Evolutionary conservation across 1,140 invertebrate species (phyloP), one percentile per base, ranked within the genome.

Genomic region (Drosophila arizonae): DNA sequence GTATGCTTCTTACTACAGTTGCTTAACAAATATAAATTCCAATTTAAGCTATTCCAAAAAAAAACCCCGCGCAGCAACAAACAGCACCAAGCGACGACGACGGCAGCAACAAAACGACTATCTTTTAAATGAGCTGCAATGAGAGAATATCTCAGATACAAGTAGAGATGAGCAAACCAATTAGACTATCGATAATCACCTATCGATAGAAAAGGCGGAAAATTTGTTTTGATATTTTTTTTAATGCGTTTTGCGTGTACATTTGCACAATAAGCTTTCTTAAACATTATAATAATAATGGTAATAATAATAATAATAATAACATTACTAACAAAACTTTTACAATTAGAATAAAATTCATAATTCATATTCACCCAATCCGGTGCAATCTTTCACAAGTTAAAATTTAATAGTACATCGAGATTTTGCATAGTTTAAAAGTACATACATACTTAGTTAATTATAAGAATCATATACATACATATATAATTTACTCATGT

Each of bases 251-350:
- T 87, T 77, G 79, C 82, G 82, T 88, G 82, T 87, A 88, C 84
- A 88, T 87, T 79, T 87, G 82, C 82, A 87, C 84, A 87, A 72
- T 85, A 85, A 85, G 81, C 81, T 76, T 82, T 74, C 84, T 88
- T 87, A 82, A 45, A 76, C 60, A 72, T 64, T 70, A 75, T 46
- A 74, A 72, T 65, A 72, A 64, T 73, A 45, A 45, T 24, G 79
- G 67, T 81, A 75, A 60, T 52, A 46, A 67, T 45, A 30, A 84
- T 84, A 85, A 85, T 79, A 75, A 64, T 86, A 86, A 86, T 88
- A 88, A 88, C 84, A 88, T 88, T 88, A 87, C 82, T 82, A 87
- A 87, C 82, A 87, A 88, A 88, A 87, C 80, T 86, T 77, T 81
- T 86, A 86, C 81, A 86, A 69, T 85, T 86, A 86, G 81, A 85